phyloP scores from a whole-genome alignment of 2,113 vertebrate species.

The Menura novaehollandiae region DNA sequence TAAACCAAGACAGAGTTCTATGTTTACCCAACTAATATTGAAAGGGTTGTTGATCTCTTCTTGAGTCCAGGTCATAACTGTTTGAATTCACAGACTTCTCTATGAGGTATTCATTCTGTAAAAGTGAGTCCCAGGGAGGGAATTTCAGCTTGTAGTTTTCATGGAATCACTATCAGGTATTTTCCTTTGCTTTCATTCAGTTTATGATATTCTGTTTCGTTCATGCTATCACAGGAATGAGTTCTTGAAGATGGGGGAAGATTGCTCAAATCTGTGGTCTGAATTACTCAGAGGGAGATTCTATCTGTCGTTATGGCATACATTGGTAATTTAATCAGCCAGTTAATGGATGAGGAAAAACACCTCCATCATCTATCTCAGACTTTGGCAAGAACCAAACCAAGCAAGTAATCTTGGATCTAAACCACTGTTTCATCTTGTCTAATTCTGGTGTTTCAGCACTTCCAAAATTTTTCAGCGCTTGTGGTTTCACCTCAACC shows the following conservation, averaged over 20 bases:
- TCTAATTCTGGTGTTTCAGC: not conserved
- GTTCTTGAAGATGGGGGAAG: not conserved
- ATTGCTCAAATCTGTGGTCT: not conserved
- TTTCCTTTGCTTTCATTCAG: not conserved
- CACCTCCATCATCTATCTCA: not conserved
- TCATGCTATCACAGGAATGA: not conserved
- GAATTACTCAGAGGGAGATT: not conserved
- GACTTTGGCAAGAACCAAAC: not conserved
- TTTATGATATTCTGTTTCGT: not conserved
- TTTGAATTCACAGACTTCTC: not conserved
- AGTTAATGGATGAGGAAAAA: not conserved
- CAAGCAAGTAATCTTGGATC: not conserved
- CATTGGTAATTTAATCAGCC: not conserved
- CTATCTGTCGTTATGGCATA: not conserved
- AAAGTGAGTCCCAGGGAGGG: not conserved
- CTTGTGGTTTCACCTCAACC: not conserved
- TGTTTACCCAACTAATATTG: not conserved
- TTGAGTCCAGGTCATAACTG: not conserved
- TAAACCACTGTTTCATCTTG: not conserved
- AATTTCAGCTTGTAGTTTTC: not conserved
- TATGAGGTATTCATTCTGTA: not conserved
- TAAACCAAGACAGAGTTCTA: not conserved
- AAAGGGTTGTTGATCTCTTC: not conserved
- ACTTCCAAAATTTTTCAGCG: not conserved
- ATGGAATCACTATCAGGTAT: not conserved